Evolutionary conservation across 2,888 invertebrate genomes (phyloP), one percentile per base, ranked within the genome.

Genomic region (Drosophila fulvimacula): DNA sequence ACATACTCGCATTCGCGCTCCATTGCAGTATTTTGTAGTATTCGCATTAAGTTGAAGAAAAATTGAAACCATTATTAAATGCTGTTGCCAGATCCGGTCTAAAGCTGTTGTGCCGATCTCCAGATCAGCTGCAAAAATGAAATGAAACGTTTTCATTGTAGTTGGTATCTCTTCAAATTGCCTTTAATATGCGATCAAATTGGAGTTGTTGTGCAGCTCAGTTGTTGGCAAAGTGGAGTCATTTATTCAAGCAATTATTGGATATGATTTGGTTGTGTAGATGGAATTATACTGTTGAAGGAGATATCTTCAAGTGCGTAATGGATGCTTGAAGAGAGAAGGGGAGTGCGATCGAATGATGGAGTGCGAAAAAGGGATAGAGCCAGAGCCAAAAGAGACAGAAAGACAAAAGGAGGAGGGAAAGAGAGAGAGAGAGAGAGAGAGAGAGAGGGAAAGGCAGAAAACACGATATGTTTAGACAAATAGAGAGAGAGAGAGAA

Each of bases 11-110:
- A 21, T 24, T 51, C 64, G 44, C 44, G 30, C 30, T 44, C 32
- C 44, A 52, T 38, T 64, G 42, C 65, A 65, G 24, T 65, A n/a
- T 19, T 24, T 17, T n/a, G 30, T 30, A 24, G 30, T n/a, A n/a
- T 36, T 60, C 46, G 30, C 46, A 19, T 48, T 30, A 44, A 34
- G 24, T 19, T 41, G 27, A 30, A 30, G 27, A 36, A 65, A 69
- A 69, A 58, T 58, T 70, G 68, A 59, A 73, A 76, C 69, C 61
- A 68, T 73, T 69, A 70, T 70, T 63, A 64, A 61, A 69, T 52
- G 63, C 48, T 68, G 15, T 27, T 7, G 39, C 44, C 48, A 51
- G 67, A 67, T 67, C 63, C 67, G 72, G 67, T 59, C 62, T 44
- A 42, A 59, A 60, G 60, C 49, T 60, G 49, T 30, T 42, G 53